phyloP scores from a whole-genome alignment of 2,113 vertebrate species.

The Myiagra hebetior region DNA sequence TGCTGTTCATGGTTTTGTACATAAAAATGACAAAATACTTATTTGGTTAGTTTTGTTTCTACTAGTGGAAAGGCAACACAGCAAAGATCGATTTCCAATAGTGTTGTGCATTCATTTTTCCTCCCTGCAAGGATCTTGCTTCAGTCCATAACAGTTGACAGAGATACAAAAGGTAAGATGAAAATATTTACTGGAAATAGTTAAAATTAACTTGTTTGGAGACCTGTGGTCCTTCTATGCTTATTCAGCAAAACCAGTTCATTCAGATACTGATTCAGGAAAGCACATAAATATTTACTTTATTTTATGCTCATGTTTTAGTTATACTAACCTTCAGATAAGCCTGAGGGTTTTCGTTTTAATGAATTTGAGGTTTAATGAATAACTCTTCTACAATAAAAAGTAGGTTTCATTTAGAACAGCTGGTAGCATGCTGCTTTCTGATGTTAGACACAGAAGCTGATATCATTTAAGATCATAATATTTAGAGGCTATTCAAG shows the following conservation, averaged over 20 bases:
- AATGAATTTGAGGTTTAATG: neutral
- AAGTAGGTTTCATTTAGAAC: neutral
- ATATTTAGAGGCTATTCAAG: neutral
- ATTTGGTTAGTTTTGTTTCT: neutral
- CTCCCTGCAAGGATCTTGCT: neutral
- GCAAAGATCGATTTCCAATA: neutral
- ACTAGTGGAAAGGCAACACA: neutral
- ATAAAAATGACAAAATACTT: neutral
- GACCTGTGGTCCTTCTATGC: neutral
- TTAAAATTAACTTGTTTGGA: neutral
- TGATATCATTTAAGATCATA: neutral
- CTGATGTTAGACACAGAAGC: neutral
- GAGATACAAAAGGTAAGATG: neutral
- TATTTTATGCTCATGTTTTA: neutral
- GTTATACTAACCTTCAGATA: neutral
- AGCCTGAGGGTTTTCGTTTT: neutral
- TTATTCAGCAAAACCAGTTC: neutral
- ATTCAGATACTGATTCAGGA: neutral
- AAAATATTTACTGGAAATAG: neutral
- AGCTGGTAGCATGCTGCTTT: neutral
- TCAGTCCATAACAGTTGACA: neutral
- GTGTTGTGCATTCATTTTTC: neutral
- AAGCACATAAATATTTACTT: neutral
- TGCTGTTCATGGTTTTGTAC: neutral
- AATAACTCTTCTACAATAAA: neutral